These are phyloP conservation scores for Etheostoma cragini DNA, from an alignment of 2,113 vertebrate species.

Conservation along the genomic window DNA sequence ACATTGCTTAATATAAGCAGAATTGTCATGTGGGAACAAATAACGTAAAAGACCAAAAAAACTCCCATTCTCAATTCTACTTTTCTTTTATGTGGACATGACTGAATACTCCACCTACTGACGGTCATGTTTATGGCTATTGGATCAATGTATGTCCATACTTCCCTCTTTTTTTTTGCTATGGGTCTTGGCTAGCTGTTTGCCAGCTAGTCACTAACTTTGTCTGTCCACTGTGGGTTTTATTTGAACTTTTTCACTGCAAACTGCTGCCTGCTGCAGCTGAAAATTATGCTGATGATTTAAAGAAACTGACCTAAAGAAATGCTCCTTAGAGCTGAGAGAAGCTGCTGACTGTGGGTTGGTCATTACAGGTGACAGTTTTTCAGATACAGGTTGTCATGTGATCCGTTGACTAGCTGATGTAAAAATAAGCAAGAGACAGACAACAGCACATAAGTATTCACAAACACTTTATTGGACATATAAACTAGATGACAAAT, in stretches of 20 bases:
- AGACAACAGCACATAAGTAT: not conserved
- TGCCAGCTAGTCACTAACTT: not conserved
- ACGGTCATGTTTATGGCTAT: not conserved
- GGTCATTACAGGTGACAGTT: not conserved
- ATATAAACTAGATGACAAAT: not conserved
- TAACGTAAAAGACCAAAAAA: not conserved
- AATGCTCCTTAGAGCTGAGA: too few species aligned
- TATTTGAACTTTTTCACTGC: not conserved
- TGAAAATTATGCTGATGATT: not conserved
- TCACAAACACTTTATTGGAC: not conserved
- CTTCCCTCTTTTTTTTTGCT: not conserved
- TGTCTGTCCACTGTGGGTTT: not conserved
- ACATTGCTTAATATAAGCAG: constrained; percentile 16
- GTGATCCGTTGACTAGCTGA: not conserved
- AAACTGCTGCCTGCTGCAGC: not conserved
- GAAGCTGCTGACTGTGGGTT: not conserved
- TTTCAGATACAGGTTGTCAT: not conserved
- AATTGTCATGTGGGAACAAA: constrained; percentile 6
- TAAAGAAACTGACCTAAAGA: not conserved
- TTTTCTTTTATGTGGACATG: not conserved
- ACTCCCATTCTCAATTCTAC: not conserved
- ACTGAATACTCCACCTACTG: not conserved
- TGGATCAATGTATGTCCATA: not conserved
- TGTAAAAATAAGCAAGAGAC: not conserved
- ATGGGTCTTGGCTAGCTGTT: not conserved